Evolutionary conservation across 2,888 invertebrate species (phyloP).

Genomic region (Rhyacophila evoluta): DNA sequence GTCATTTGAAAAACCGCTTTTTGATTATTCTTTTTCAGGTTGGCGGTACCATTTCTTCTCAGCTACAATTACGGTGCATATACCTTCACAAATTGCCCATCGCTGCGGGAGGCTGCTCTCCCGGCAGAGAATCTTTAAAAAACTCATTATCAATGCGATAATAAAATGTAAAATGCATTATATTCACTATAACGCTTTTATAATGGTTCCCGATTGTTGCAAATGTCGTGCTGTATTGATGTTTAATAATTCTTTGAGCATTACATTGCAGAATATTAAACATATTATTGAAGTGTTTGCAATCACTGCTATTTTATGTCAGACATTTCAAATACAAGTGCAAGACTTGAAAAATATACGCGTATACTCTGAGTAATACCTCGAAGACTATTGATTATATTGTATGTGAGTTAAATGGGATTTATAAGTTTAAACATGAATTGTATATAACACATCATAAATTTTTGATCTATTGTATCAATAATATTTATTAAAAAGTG

Average conservation of each 20-base stretch:
- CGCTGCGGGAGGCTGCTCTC: neutral
- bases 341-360: no score
- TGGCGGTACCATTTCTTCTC: conserved; percentile 6
- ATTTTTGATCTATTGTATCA: no score
- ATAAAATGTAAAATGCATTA: conserved; percentile 9
- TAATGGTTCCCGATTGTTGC: neutral
- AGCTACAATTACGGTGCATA: neutral
- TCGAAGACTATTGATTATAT: no score
- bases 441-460: no score
- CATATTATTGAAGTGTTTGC: no score
- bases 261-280: no score
- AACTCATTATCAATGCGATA: neutral
- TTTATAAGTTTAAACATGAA: no score
- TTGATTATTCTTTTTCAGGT: neutral
- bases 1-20: neutral
- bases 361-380: no score
- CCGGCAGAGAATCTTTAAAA: neutral
- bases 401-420: no score
- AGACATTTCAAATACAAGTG: no score
- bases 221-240: neutral
- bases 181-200: neutral
- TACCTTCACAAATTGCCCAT: neutral
- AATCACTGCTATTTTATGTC: no score
- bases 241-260: neutral
- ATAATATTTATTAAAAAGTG: no score